Evolutionary conservation across 1,140 invertebrate species (phyloP), one percentile per base, ranked within the genome.

Genomic region (Halictus rubicundus): DNA sequence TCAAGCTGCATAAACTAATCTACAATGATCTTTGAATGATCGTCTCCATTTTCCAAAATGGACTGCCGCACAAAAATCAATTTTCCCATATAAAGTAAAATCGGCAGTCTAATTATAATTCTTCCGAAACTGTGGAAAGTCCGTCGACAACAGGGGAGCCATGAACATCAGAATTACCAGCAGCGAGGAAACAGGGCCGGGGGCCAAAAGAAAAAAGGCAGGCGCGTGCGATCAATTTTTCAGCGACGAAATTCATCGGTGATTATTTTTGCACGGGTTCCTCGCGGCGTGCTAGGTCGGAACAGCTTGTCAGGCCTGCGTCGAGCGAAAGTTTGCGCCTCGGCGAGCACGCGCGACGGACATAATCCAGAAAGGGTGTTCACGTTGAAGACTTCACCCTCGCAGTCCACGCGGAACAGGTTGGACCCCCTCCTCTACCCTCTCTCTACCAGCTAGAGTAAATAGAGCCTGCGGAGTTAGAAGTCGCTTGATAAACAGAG

Each of bases 191-290:
- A 32, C 54, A 57, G 54, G 54, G 21, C 21, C 21, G 7, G 9
- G 46, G 23, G 21, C 61, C n/a, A 59, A 46, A 5, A 9, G 6
- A 63, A 57, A 70, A 68, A 46, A 59, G 39, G 39, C 61, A 61
- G 66, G 23, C 46, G 19, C 19, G 2, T 37, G 4, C 59, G 63
- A 66, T 74, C 14, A 83, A 84, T 84, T 80, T 65, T 46, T 54
- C 61, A 65, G n/a, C 74, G 68, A 25, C 59, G 68, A 73, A 73
- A 27, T 59, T 78, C 25, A 6, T 27, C 63, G 69, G 27, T 68
- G 68, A 78, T 84, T 83, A 83, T 70, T 83, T 84, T 74, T 27
- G 64, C 70, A 70, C 70, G 19, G 21, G 73, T 23, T 79, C 12
- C 74, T 25, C 10, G 64, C 12, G 39, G 19, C n/a, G 5, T 5